Conservation (phyloP, 2,113 vertebrate species). For the Orientallactaga bullata region DNA sequence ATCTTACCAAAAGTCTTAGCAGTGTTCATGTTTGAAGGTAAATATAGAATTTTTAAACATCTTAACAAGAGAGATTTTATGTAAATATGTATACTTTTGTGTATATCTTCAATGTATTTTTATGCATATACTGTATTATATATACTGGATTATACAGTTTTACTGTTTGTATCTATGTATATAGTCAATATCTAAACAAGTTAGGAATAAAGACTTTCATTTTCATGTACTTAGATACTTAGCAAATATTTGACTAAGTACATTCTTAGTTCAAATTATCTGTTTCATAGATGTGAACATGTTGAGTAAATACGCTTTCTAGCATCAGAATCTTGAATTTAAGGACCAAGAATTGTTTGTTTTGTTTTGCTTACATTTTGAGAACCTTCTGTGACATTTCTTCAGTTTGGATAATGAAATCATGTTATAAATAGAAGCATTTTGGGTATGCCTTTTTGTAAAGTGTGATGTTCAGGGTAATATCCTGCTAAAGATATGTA, state of each 20-base stretch:
- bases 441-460: neutral
- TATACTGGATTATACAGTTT: no score
- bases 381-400: no score
- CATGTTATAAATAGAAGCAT: no score
- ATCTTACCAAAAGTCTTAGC: neutral
- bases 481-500: neutral
- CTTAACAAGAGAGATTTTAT: no score
- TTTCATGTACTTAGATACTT: conserved; percentile 17
- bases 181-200: no score
- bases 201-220: neutral
- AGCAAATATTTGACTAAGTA: conserved; percentile 17
- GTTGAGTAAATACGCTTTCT: neutral
- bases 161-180: no score
- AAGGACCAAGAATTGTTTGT: no score
- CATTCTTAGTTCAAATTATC: neutral
- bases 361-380: no score
- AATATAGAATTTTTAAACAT: neutral
- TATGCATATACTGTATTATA: no score
- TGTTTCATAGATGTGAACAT: neutral
- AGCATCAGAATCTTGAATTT: neutral
- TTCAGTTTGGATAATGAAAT: no score
- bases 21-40: neutral
- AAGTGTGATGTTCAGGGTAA: neutral
- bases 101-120: no score
- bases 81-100: no score